Base-by-base conservation (phyloP, 1,140 invertebrate species). In the Magallana gigas region DNA sequence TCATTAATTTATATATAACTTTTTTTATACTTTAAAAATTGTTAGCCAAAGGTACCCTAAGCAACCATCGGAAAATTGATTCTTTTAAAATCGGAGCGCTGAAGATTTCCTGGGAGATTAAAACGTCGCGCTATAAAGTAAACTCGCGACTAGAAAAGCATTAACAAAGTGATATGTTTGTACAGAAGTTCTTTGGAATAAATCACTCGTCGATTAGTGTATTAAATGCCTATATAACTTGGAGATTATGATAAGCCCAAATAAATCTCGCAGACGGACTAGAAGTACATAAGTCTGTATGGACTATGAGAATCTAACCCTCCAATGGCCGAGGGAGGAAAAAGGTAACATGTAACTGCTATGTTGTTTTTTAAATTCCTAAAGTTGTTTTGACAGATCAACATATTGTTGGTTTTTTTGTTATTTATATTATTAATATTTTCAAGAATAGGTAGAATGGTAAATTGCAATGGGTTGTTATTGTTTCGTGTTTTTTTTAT, bases 151-250 rank as follows among this genome's bases (percentile, higher is more conserved):
- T 76, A 76, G 68, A 76, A 76, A 76, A 29, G 29, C 68, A 76
- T 76, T 76, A 76, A 76, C 68, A 23, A 76, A 76, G 68, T 76
- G 68, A 76, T 29, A 76, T 76, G 68, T 76, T 76, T 76, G 68
- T 76, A 76, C 23, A 76, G 68, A 76, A 76, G 68, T 76, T 76
- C 68, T 76, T 76, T 76, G 68, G 60, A 76, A 76, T 76, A 76
- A 76, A 76, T 76, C 68, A 76, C 68, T 76, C 68, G 8, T 36
- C 68, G 68, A 76, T 76, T 76, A 76, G 68, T 76, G 68, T 76
- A 29, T 76, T 29, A 76, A 76, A 76, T 76, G 23, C 23, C 68
- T 76, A 76, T 76, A 76, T 76, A 76, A 76, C 68, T 76, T 76
- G 68, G 68, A 76, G 68, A 76, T 76, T 76, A 76, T 76, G 68